Conservation (phyloP, 2,113 vertebrate genomes). For the Cochlearius cochlearius region DNA sequence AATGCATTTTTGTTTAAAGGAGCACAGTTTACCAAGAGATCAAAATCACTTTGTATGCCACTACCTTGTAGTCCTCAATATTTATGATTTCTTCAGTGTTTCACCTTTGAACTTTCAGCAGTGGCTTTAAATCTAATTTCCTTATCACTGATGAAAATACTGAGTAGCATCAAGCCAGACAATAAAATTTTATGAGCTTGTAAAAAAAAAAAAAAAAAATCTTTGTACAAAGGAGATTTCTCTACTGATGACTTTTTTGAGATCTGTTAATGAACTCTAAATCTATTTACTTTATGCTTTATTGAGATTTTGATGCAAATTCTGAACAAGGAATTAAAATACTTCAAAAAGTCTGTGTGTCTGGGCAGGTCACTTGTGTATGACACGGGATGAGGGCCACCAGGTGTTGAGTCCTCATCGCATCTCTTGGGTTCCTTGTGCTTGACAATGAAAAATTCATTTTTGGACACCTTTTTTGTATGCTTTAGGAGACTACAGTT, state of each 20-base stretch:
- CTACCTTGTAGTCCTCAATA: not conserved
- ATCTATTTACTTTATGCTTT: not conserved
- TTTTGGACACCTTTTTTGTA: not conserved
- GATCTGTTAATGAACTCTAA: not conserved
- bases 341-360: not conserved
- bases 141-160: not conserved
- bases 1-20: not conserved
- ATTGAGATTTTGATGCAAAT: not conserved
- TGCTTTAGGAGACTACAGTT: not conserved
- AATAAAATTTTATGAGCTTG: not conserved
- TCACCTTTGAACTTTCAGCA: not conserved
- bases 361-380: not conserved
- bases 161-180: not conserved
- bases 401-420: not conserved
- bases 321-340: not conserved
- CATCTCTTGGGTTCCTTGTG: not conserved
- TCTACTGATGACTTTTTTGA: not conserved
- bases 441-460: rapidly evolving
- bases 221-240: not conserved
- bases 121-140: not conserved
- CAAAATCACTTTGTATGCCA: not conserved
- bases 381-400: not conserved
- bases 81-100: not conserved
- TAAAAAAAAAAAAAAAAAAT: not conserved
- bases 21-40: not conserved